Percentiles rank a stretch among this genome's conserved stretches.
These are phyloP conservation scores for Neoaliturus tenellus DNA, from an alignment of 2,888 invertebrate species.

Conservation along the genomic window DNA sequence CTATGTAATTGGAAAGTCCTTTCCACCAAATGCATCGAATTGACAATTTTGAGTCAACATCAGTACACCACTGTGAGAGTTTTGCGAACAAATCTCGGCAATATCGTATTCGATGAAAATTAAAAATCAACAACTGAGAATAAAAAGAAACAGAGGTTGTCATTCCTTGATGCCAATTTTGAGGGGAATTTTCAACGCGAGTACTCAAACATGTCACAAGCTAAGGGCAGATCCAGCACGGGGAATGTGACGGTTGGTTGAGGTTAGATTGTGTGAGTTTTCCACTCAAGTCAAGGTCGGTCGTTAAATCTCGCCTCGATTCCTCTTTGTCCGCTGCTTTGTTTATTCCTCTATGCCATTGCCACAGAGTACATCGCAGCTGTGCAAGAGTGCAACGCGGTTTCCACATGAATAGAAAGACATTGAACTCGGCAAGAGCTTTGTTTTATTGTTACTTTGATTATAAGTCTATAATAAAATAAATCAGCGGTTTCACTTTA, in stretches of 20 bases:
- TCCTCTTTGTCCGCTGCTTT: conserved; percentile 22
- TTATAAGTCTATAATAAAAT: too few species aligned
- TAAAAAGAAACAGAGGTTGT: background rate
- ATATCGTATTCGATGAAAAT: too few species aligned
- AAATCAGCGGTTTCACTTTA: too few species aligned
- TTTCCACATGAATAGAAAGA: background rate
- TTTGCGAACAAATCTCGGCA: too few species aligned
- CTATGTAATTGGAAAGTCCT: too few species aligned
- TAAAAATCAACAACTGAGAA: background rate
- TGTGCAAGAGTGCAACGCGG: background rate
- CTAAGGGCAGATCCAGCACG: background rate
- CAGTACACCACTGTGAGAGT: too few species aligned
- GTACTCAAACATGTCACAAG: background rate
- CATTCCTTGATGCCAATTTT: background rate
- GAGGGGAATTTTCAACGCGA: background rate
- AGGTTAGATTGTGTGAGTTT: background rate
- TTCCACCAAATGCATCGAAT: too few species aligned
- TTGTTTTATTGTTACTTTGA: too few species aligned
- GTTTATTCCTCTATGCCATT: conserved; percentile 26
- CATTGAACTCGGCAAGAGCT: too few species aligned
- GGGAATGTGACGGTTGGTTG: background rate
- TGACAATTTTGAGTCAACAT: too few species aligned
- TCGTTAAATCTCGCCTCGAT: background rate
- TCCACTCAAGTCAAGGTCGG: background rate
- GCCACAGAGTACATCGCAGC: background rate